These are phyloP conservation scores for Dasyurus viverrinus DNA, from an alignment of 2,113 vertebrate genomes.

Conservation along the genomic window DNA sequence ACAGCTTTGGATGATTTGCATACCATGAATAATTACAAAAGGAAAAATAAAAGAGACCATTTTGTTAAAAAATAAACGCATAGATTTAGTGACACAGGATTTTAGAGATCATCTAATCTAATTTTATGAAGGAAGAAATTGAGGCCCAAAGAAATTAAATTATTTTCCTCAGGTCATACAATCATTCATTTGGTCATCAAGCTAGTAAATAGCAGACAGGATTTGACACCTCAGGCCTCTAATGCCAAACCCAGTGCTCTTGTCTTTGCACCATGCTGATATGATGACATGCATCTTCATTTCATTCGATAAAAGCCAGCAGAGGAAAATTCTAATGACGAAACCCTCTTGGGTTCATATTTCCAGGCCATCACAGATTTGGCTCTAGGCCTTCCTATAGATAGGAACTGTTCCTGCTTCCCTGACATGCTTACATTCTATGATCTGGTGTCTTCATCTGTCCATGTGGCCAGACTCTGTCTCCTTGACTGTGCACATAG, in stretches of 20 bases:
- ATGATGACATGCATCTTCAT: slow-evolving; percentile 15
- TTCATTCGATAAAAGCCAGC: slow-evolving; percentile 20
- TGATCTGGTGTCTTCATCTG: slow-evolving; percentile 68
- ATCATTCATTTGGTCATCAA: not conserved
- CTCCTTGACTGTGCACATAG: not conserved
- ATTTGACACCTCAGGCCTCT: not conserved
- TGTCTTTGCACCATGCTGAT: not conserved
- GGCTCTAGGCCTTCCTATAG: slow-evolving; percentile 57
- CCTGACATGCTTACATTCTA: slow-evolving; percentile 50
- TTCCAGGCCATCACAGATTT: slow-evolving; percentile 66
- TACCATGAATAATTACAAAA: slow-evolving; percentile 33
- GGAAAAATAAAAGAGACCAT: slow-evolving; percentile 45
- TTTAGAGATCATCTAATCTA: not conserved
- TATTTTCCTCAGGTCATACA: not conserved
- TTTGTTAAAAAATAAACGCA: not conserved
- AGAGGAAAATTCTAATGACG: slow-evolving; percentile 30
- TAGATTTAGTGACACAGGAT: not conserved
- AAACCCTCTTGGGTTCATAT: slow-evolving; percentile 40
- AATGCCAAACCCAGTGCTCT: not conserved
- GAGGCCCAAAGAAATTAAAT: not conserved
- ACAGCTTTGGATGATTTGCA: slow-evolving; percentile 16
- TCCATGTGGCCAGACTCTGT: slow-evolving; percentile 33
- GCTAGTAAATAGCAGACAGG: not conserved
- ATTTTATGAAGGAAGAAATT: not conserved
- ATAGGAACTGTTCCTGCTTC: slow-evolving; percentile 61